Base-by-base conservation (phyloP, 53 echinoderm and acorn worm genomes). In the Holothuria leucospilota region DNA sequence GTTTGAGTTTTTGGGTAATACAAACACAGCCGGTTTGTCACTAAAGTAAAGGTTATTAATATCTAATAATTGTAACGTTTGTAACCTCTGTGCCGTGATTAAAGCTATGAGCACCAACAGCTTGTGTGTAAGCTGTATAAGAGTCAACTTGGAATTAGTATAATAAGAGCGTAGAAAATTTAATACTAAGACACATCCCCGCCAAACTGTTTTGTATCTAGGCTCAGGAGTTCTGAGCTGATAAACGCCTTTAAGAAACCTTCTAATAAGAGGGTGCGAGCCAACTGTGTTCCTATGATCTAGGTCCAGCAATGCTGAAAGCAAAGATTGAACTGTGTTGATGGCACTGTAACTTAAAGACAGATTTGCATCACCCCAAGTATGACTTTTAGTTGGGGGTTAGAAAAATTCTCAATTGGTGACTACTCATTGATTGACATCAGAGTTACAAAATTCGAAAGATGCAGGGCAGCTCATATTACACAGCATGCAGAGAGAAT, bases 121-220 rank as follows among this genome's bases (percentile, higher is more conserved):
- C 68, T 68, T 68, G 34, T 68, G 4, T 10, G 68, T 68, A 29
- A 68, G 15, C 62, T 62, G 62, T 62, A 2, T 62, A 2, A 4
- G 62, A 62, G 62, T 62, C n/a, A 62, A 62, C 62, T 1, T n/a
- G 20, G 62, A 62, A 62, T 62, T 62, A 20, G 62, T 1, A n/a
- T 18, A 62, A n/a, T 20, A n/a, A 20, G 62, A 62, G 1, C 62
- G 62, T 62, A 62, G n/a, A n/a, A 62, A 1, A 62, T 62, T 62
- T 18, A 62, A n/a, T n/a, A 62, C 62, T n/a, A 20, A 18, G 62
- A 62, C n/a, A 78, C 78, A 30, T 85, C 90, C n/a, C n/a, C n/a
- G n/a, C 85, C 85, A 90, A 20, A 90, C 78, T 39, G 10, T 34
- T 53, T 39, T 38, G 67, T 90, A 90, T 18, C 77, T 85, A 28